Conservation (phyloP, 2,113 vertebrate species). For the Synodontis membranacea region DNA sequence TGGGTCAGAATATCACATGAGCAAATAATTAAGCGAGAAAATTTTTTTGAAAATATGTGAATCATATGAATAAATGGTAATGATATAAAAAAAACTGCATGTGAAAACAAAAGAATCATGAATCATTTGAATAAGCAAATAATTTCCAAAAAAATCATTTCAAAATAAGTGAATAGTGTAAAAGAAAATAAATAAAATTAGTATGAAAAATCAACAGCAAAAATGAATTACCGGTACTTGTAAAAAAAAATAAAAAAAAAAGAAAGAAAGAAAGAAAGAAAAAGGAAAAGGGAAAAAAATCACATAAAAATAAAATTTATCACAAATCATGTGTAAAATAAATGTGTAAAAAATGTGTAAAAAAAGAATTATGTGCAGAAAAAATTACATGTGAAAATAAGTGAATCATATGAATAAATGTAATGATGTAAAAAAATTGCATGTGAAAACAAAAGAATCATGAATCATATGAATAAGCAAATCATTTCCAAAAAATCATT, state of each 20-base stretch:
- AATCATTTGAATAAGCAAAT: neutral
- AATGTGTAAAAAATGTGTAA: neutral
- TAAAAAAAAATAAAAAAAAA: too few species aligned
- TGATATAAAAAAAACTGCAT: neutral
- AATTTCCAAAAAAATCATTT: neutral
- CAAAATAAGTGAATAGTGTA: neutral
- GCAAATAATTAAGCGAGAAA: too few species aligned
- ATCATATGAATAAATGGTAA: too few species aligned
- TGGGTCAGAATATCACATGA: too few species aligned
- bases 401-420: neutral
- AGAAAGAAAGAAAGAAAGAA: too few species aligned
- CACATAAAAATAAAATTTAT: neutral
- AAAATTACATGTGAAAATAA: too few species aligned
- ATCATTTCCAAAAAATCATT: too few species aligned
- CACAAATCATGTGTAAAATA: neutral
- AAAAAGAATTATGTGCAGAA: neutral
- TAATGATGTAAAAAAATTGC: too few species aligned
- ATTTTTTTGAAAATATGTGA: too few species aligned
- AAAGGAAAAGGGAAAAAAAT: too few species aligned
- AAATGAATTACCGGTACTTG: neutral
- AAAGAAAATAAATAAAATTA: neutral
- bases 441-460: neutral
- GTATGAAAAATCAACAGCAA: neutral
- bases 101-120: neutral
- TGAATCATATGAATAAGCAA: neutral